phyloP scores from a whole-genome alignment of 2,797 vertebrate genomes.

The Enteromius thamalakanensis region DNA sequence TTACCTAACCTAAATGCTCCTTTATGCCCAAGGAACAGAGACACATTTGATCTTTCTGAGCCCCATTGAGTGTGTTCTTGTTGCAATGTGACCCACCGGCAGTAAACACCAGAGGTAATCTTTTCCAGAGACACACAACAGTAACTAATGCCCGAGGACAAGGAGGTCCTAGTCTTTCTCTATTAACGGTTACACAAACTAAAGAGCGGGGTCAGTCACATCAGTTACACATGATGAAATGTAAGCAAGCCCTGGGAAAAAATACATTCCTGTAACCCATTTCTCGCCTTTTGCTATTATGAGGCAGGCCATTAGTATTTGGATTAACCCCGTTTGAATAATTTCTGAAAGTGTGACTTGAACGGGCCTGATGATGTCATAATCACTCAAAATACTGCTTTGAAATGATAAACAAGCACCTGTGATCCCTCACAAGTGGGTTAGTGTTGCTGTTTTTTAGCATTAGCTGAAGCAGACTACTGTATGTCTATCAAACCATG shows the following conservation, averaged over 20 bases:
- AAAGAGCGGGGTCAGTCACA: constrained; percentile 24
- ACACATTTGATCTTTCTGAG: constrained; percentile 51
- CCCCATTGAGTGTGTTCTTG: constrained; percentile 42
- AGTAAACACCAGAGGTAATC: constrained; percentile 33
- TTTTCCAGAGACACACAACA: constrained; percentile 34
- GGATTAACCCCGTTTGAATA: constrained; percentile 36
- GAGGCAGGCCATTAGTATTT: constrained; percentile 15
- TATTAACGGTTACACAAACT: constrained; percentile 19
- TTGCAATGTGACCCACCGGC: constrained; percentile 45
- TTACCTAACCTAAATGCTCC: constrained; percentile 46
- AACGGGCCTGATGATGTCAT: constrained; percentile 23
- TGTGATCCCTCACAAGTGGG: constrained; percentile 23
- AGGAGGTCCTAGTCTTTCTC: constrained; percentile 43
- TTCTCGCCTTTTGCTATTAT: constrained; percentile 36
- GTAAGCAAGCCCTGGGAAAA: constrained; percentile 21
- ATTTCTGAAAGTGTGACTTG: not conserved
- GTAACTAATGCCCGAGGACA: constrained; percentile 35
- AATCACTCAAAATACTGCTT: not conserved
- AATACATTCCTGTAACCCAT: constrained; percentile 8
- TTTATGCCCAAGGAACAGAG: constrained; percentile 47
- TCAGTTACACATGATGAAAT: constrained; percentile 25
- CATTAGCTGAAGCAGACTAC: not conserved
- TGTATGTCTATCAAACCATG: constrained; percentile 43
- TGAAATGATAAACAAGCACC: constrained; percentile 1
- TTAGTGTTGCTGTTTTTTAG: constrained; percentile 33